A percentile compares a stretch with the other conserved stretches of the same genome.
Evolutionary conservation across 2,888 invertebrate genomes (phyloP).

Genomic region (Ochropacha duplaris): DNA sequence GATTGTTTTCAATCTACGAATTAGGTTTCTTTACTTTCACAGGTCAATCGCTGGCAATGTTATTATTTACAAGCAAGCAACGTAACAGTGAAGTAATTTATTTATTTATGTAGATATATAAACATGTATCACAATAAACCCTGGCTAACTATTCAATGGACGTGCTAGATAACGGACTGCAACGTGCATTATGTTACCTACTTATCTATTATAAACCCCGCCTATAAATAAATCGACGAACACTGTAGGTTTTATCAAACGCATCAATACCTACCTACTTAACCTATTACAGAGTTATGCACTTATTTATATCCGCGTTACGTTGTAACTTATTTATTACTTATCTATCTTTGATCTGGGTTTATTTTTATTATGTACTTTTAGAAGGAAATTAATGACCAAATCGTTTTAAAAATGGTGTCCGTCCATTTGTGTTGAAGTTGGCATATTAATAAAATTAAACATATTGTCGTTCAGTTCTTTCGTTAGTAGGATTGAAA

Average conservation of each 20-base stretch:
- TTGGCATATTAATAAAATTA: too few species aligned
- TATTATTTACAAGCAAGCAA: background rate
- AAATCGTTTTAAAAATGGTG: too few species aligned
- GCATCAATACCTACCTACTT: background rate
- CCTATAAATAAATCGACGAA: background rate
- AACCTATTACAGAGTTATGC: background rate
- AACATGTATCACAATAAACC: background rate
- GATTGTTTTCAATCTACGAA: too few species aligned
- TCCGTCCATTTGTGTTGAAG: too few species aligned
- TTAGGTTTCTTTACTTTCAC: too few species aligned
- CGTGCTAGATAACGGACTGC: background rate
- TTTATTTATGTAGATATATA: background rate
- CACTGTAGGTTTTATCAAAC: background rate
- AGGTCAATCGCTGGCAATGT: too few species aligned
- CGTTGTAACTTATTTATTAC: background rate
- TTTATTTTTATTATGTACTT: too few species aligned
- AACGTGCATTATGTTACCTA: background rate
- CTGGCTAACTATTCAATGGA: background rate
- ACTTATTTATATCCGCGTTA: background rate
- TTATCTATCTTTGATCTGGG: too few species aligned
- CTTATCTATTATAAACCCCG: background rate
- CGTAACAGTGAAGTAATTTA: background rate
- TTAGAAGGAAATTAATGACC: too few species aligned
- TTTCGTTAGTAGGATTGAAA: too few species aligned
- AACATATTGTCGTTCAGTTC: too few species aligned